A percentile compares a stretch with the other conserved stretches of the same genome.
Conservation (phyloP, 2,797 vertebrate species). For the Typhlichthys eigenmanni region DNA sequence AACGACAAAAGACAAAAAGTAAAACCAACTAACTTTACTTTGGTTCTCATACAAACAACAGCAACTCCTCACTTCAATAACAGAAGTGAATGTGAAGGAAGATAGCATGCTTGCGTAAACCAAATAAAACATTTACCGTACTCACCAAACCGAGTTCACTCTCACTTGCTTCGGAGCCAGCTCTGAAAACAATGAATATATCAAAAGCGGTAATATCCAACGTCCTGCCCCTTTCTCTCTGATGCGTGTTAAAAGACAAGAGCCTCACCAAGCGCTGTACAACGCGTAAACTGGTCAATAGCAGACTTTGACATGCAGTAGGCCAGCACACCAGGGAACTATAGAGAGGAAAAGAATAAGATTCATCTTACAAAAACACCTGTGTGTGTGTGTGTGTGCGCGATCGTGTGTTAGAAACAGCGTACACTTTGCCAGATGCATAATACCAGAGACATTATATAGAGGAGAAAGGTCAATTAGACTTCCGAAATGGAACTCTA, state of each 20-base stretch:
- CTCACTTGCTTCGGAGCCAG: conserved; percentile 81
- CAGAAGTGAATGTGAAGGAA: background rate
- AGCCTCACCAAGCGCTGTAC: conserved; percentile 77
- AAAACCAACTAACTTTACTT: background rate
- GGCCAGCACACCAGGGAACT: conserved; percentile 84
- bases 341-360: conserved; percentile 7
- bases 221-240: too few species aligned
- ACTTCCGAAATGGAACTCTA: too few species aligned
- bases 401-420: background rate
- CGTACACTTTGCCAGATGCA: too few species aligned
- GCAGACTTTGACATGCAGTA: conserved; percentile 86
- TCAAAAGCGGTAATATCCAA: too few species aligned
- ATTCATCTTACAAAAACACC: background rate
- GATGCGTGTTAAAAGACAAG: background rate
- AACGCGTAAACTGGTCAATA: conserved; percentile 83
- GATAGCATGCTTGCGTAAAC: background rate
- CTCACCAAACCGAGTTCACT: conserved; percentile 84
- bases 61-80: background rate
- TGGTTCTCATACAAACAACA: background rate
- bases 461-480: too few species aligned
- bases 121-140: conserved; percentile 13
- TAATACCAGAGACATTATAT: too few species aligned
- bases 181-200: conserved; percentile 60
- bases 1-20: background rate
- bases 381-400: background rate